phyloP scores from a whole-genome alignment of 2,113 vertebrate species.

The Rhinichthys klamathensis region DNA sequence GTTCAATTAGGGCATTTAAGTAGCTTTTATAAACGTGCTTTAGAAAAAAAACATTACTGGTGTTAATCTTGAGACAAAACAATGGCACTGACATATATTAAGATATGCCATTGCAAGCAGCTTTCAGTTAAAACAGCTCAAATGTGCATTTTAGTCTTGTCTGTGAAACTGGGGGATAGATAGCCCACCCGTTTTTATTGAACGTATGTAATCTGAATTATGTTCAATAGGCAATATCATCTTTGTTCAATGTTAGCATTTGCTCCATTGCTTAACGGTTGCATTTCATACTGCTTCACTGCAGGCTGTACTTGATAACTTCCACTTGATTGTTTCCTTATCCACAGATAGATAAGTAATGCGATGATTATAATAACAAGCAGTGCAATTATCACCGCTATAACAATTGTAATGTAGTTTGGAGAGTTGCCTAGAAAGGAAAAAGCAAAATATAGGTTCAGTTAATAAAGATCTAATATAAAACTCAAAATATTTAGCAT shows the following conservation, averaged over 20 bases:
- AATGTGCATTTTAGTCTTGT: no score
- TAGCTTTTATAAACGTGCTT: no score
- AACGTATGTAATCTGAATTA: not conserved
- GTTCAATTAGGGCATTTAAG: no score
- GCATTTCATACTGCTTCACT: not conserved
- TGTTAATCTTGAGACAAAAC: no score
- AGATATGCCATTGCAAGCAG: no score
- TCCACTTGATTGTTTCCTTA: not conserved
- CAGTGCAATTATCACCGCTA: accelerated
- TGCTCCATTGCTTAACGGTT: not conserved
- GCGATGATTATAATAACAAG: not conserved
- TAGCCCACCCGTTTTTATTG: not conserved
- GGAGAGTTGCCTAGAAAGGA: not conserved
- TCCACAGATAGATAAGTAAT: not conserved
- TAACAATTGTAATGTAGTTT: not conserved
- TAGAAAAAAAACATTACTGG: no score
- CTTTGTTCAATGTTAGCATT: not conserved
- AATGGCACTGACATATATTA: no score
- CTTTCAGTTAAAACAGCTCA: no score
- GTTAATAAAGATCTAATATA: not conserved
- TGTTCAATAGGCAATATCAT: not conserved
- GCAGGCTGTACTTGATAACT: not conserved
- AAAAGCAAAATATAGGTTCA: not conserved
- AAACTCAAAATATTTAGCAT: not conserved
- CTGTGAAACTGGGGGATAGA: not conserved